A percentile compares a stretch with the other conserved stretches of the same genome.
These are phyloP conservation scores for Paraescarpia echinospica DNA, from an alignment of 1,140 invertebrate species.

Conservation along the genomic window DNA sequence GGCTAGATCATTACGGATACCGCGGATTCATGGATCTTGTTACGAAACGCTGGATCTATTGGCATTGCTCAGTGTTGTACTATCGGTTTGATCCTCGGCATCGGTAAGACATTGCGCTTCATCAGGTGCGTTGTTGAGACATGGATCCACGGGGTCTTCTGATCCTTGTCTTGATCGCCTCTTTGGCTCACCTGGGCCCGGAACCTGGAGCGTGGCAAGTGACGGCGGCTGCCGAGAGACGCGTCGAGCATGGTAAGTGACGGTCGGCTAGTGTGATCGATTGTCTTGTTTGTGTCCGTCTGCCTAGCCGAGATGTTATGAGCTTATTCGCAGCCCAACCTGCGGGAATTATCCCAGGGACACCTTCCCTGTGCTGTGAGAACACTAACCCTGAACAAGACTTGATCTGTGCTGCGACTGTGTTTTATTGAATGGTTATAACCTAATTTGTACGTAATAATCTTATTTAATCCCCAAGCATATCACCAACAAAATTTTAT, in stretches of 20 bases:
- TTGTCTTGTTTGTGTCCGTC: background rate
- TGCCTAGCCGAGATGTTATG: slow-evolving; percentile 3
- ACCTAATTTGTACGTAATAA: background rate
- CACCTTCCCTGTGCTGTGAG: background rate
- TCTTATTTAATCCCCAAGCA: background rate
- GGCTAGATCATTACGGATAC: background rate
- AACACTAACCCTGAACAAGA: background rate
- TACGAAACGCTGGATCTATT: background rate
- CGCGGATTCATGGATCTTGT: background rate
- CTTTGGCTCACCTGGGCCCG: background rate
- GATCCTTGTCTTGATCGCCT: background rate
- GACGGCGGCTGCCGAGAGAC: background rate
- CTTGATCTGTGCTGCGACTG: background rate
- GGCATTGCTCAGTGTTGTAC: background rate
- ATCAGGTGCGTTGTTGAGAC: background rate
- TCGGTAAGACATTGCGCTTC: background rate
- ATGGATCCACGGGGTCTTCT: background rate
- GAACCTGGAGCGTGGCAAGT: background rate
- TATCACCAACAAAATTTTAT: background rate
- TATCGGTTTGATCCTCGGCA: background rate
- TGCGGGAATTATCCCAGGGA: background rate
- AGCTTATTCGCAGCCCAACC: background rate
- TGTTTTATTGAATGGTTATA: background rate
- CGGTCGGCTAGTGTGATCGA: background rate
- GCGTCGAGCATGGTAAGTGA: slow-evolving; percentile 3